Conservation (phyloP, 1,140 invertebrate genomes). For the Odontomachus brunneus region DNA sequence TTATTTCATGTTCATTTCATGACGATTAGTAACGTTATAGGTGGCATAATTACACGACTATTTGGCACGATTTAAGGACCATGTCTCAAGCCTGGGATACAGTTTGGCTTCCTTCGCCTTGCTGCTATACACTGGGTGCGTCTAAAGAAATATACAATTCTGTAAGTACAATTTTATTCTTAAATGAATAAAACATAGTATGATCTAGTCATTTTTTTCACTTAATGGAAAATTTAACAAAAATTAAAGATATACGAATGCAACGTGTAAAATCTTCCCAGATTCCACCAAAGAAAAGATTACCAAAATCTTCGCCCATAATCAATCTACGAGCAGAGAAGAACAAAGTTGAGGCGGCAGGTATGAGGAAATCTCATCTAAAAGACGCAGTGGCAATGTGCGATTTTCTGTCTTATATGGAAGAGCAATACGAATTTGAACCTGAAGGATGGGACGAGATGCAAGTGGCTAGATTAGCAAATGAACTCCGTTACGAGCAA, state of each 20-base stretch:
- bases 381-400: conserved; percentile 95
- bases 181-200: too few relatives aligned
- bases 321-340: conserved; percentile 94
- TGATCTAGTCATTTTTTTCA: not conserved
- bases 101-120: conserved; percentile 90
- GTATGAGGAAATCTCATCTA: conserved; percentile 95
- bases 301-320: conserved; percentile 90
- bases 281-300: conserved; percentile 86
- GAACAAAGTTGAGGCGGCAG: conserved; percentile 92
- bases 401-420: conserved; percentile 95
- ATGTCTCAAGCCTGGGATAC: conserved; percentile 88
- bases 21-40: conserved; percentile 84
- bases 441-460: conserved; percentile 89
- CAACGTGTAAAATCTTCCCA: conserved; percentile 49
- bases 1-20: too few relatives aligned
- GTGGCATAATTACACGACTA: conserved; percentile 89
- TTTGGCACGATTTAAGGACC: conserved; percentile 90
- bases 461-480: conserved; percentile 88
- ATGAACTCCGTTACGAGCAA: conserved; percentile 90
- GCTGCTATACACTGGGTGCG: conserved; percentile 89
- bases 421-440: conserved; percentile 86
- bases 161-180: conserved; percentile 82
- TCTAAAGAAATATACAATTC: conserved; percentile 91
- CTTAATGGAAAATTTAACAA: not conserved
- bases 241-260: not conserved